Conservation (phyloP, 2,113 vertebrate genomes). For the Thunnus maccoyii region DNA sequence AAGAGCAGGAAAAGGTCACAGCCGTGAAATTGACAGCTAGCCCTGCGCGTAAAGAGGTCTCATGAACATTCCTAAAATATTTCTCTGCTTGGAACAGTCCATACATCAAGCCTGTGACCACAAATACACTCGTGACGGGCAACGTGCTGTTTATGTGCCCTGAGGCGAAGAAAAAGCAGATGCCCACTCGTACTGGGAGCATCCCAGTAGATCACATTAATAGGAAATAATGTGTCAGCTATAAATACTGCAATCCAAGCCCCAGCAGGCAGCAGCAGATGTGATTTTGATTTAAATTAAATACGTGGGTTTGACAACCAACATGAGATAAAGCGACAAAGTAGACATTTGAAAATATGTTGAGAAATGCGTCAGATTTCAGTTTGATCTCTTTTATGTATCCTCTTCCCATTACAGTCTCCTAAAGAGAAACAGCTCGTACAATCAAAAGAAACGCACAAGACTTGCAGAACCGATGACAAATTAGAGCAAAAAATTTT, state of each 20-base stretch:
- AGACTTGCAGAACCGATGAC: constrained; percentile 18
- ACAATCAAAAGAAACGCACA: neutral
- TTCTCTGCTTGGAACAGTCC: neutral
- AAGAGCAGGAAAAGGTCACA: constrained; percentile 57
- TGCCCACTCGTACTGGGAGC: neutral
- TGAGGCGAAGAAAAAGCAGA: constrained; percentile 14
- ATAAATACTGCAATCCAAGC: constrained; percentile 24
- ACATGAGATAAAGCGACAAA: neutral
- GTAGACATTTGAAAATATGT: constrained; percentile 1
- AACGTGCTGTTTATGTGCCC: neutral
- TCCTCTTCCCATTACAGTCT: neutral
- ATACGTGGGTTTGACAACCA: constrained; percentile 11
- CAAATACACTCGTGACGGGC: neutral
- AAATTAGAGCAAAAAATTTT: constrained; percentile 13
- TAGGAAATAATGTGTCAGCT: constrained; percentile 12
- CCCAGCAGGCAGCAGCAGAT: constrained; percentile 13
- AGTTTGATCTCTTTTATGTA: neutral
- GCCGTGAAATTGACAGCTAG: constrained; percentile 25
- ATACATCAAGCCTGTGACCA: neutral
- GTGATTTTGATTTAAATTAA: constrained; percentile 19
- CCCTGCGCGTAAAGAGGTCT: constrained; percentile 5
- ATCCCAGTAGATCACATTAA: constrained; percentile 22
- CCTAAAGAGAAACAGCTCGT: constrained; percentile 10
- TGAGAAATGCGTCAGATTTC: constrained; percentile 3
- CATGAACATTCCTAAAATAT: constrained; percentile 42